Evolutionary conservation across 2,113 vertebrate species (phyloP).

Genomic region (Nycticryphes semicollaris): DNA sequence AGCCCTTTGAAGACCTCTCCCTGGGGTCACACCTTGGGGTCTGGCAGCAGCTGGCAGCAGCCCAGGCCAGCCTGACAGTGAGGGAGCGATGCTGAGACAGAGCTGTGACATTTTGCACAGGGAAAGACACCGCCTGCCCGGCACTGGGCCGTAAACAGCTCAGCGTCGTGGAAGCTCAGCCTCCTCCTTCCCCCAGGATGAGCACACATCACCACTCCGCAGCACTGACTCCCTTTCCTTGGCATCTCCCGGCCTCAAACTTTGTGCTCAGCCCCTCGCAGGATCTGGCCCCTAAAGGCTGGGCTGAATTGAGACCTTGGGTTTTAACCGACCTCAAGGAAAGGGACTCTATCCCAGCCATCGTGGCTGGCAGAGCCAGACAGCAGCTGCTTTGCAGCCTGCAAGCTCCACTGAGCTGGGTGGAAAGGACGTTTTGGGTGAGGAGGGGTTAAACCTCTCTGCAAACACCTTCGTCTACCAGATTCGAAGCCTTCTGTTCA

Average conservation of each 20-base stretch:
- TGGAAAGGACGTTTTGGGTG: constrained; percentile 29
- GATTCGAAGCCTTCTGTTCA: not conserved
- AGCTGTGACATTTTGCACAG: not conserved
- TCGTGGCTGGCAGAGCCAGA: not conserved
- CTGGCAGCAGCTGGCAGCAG: not conserved
- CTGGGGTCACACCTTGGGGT: accelerated
- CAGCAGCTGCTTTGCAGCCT: constrained; percentile 16
- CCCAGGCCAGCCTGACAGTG: not conserved
- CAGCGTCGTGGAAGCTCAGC: not conserved
- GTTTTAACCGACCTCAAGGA: not conserved
- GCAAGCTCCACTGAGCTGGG: not conserved
- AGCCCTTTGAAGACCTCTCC: not conserved
- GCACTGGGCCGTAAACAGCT: not conserved
- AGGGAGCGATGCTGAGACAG: not conserved
- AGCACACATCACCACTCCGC: not conserved
- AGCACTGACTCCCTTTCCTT: not conserved
- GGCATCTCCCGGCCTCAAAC: not conserved
- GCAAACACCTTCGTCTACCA: constrained; percentile 46
- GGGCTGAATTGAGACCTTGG: not conserved
- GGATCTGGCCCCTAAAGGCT: not conserved
- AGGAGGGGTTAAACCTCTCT: constrained; percentile 44
- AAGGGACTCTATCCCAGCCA: not conserved
- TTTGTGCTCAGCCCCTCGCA: not conserved
- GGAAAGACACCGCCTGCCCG: not conserved
- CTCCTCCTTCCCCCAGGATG: not conserved